Evolutionary conservation across 2,113 vertebrate species (phyloP), one percentile per base, ranked within the genome.

Genomic region (Sciurus niger): DNA sequence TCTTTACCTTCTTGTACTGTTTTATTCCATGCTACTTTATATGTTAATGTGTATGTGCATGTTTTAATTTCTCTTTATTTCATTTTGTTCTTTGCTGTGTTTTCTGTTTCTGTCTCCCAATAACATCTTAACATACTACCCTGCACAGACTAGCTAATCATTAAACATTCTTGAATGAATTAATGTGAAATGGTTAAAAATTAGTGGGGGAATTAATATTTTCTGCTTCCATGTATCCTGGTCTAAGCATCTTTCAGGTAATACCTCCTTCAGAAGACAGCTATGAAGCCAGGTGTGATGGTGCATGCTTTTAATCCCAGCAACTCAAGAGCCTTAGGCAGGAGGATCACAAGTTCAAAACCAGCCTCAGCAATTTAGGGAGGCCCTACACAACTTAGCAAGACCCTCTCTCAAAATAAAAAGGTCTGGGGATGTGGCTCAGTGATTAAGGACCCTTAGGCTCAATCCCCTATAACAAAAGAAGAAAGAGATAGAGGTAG

Each of bases 31-130:
- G 46, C 53, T 93, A 5, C 53, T 60, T 58, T 55, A 14, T 74
- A 48, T 89, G n/a, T 67, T 25, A 24, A 37, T 53, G 63, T 18
- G 28, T 55, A 14, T 65, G 13, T 67, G 7, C 74, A 32, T 70
- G 48, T 91, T 78, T 74, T 68, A 55, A 37, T 92, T n/a, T 74
- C 55, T 90, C 51, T 92, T 89, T 14, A 93, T 60, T 86, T 83
- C 63, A 93, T 58, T 85, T 82, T 53, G 22, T 79, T 92, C 53
- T 37, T 92, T 76, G 63, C 48, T 90, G 1, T 70, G 53, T n/a
- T 91, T 85, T 93, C 78, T 89, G n/a, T 94, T 48, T 90, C 51
- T 80, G 65, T 87, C 48, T 60, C 60, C 60, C 60, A 24, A 34
- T 65, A 70, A 12, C 37, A 28, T 84, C 63, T 70, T 48, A 85